Base-by-base conservation (phyloP, 2,797 vertebrate species). In the Sciurus vulgaris region DNA sequence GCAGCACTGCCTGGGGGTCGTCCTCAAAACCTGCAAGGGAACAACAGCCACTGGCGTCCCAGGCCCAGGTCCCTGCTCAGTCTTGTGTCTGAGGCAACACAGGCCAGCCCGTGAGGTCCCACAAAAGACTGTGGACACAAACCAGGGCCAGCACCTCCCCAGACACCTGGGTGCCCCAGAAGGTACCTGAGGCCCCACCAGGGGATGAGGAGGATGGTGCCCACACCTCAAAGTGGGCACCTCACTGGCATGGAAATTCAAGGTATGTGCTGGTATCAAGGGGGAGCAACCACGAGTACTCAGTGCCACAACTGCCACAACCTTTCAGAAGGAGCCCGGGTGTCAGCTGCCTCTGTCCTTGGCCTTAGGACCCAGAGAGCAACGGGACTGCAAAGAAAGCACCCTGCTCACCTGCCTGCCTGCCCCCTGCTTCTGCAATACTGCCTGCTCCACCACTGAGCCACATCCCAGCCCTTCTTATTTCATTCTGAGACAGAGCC, bases 1-100 rank as follows among this genome's bases (percentile, higher is more conserved):
- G 98, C 81, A 99, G 98, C 38, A 99, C 99, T 0, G 97, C 98
- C 0, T 98, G 98, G 0, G 98, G 98, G 96, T 98, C 98, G 0
- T 96, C 98, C 94, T 99, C 99, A 2, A 99, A 97, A 7, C 98
- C 99, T 99, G 69, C 0, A 3, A 3, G 14, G 70, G 22, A 7
- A 12, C 18, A n/a, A n/a, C 41, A 24, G 20, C 26, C 9, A 5
- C 22, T n/a, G 35, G 20, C 17, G 54, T 26, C 28, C 28, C 10
- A 4, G 61, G 54, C 56, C 79, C 10, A 26, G 8, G 9, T 10
- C 24, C 26, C 59, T 61, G 59, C 54, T 56, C 54, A 56, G 35
- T 20, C 28, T 2, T 1, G 17, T 47, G 73, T 20, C 73, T 49
- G 26, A 5, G 28, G 3, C 22, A 41, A 9, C 15, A 35, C 14